These are phyloP conservation scores for Cancer borealis DNA, from an alignment of 2,888 invertebrate species.

Conservation along the genomic window DNA sequence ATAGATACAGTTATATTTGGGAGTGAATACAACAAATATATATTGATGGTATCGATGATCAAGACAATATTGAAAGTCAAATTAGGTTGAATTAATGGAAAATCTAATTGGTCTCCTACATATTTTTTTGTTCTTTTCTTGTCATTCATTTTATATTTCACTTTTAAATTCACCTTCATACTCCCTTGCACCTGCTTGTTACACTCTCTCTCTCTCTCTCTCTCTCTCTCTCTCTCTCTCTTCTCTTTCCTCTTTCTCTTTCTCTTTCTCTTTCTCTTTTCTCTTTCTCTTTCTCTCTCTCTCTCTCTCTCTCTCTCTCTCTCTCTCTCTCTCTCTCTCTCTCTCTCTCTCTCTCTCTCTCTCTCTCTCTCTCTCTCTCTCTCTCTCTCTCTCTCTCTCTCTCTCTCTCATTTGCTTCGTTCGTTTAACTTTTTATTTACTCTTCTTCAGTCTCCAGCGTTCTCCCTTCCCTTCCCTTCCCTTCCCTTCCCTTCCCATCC, in stretches of 20 bases:
- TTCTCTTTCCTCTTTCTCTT: background rate
- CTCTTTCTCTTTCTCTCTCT: background rate
- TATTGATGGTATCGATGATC: too few relatives aligned
- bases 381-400: background rate
- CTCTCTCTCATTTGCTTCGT: background rate
- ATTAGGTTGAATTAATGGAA: too few relatives aligned
- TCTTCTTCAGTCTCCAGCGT: background rate
- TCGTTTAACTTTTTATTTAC: background rate
- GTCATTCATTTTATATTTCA: too few relatives aligned
- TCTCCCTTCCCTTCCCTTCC: background rate
- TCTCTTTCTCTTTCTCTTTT: too few relatives aligned
- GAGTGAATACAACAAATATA: too few relatives aligned
- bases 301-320: background rate
- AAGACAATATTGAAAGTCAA: too few relatives aligned
- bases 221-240: background rate
- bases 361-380: constrained; percentile 11
- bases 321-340: background rate
- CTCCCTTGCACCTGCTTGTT: too few relatives aligned
- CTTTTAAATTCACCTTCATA: too few relatives aligned
- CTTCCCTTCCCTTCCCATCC: too few relatives aligned
- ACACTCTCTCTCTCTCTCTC: background rate
- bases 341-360: constrained; percentile 11
- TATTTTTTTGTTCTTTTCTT: too few relatives aligned
- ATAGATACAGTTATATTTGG: too few relatives aligned
- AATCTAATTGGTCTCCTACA: too few relatives aligned